phyloP scores from a whole-genome alignment of 2,113 vertebrate species.

The Cyphomyrus plagiostoma region DNA sequence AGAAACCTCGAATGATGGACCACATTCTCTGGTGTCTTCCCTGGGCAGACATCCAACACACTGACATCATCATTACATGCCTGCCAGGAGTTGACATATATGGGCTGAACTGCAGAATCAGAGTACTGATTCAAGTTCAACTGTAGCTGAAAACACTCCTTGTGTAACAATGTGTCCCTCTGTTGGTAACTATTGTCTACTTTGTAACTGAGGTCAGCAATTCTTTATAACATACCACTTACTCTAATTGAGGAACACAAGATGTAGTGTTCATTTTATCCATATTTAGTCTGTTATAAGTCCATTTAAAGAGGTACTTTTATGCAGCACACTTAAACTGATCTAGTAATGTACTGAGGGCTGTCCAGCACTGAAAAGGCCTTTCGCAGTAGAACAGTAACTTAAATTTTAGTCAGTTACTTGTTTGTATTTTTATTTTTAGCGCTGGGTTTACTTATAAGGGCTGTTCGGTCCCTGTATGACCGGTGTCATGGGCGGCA shows the following conservation, averaged over 20 bases:
- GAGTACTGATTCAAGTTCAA: constrained; percentile 28
- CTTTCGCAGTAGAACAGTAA: not conserved
- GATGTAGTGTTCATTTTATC: not conserved
- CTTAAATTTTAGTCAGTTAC: not conserved
- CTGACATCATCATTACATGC: constrained; percentile 14
- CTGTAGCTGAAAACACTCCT: constrained; percentile 11
- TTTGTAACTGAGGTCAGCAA: not conserved
- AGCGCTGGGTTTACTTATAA: too few relatives aligned
- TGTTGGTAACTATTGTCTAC: not conserved
- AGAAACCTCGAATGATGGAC: constrained; percentile 2
- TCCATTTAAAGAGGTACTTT: not conserved
- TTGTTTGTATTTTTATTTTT: not conserved
- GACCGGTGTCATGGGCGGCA: too few relatives aligned
- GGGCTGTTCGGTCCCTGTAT: too few relatives aligned
- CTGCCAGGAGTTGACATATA: not conserved
- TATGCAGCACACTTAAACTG: not conserved
- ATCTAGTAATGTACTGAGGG: not conserved
- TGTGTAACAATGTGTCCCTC: not conserved
- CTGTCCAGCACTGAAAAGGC: not conserved
- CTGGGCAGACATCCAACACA: not conserved
- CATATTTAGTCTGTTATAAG: not conserved
- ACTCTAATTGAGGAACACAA: not conserved
- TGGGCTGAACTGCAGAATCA: constrained; percentile 16
- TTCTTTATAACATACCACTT: not conserved
- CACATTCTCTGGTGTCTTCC: not conserved